phyloP scores from a whole-genome alignment of 2,113 vertebrate genomes.

The Spea bombifrons region DNA sequence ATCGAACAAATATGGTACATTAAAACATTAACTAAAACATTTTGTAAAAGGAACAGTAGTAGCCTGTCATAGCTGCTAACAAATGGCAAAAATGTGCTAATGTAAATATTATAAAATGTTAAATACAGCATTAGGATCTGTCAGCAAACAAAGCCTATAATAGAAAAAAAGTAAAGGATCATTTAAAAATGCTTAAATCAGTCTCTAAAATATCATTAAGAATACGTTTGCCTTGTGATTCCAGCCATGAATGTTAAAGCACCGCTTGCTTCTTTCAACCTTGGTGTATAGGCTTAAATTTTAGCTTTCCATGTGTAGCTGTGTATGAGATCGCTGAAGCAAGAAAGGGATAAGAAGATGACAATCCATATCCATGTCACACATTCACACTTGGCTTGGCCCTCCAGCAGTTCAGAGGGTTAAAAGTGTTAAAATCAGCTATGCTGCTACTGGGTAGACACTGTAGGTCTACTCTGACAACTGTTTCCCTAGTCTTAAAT shows the following conservation, averaged over 20 bases:
- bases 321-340: conserved; percentile 35
- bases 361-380: conserved; percentile 24
- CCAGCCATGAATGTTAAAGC: neutral
- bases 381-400: conserved; percentile 7
- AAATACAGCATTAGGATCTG: neutral
- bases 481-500: conserved; percentile 21
- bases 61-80: no score
- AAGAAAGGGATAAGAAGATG: conserved; percentile 19
- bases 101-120: no score
- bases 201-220: conserved; percentile 1
- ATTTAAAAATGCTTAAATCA: neutral
- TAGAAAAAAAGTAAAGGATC: neutral
- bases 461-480: conserved; percentile 19
- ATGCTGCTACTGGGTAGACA: conserved; percentile 5
- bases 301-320: conserved; percentile 21
- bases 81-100: no score
- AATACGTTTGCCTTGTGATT: neutral
- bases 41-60: no score
- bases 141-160: neutral
- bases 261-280: no score
- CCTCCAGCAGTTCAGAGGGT: conserved; percentile 15
- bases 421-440: conserved; percentile 26
- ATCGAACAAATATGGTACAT: no score
- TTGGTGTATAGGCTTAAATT: neutral
- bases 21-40: no score